Evolutionary conservation across 2,797 vertebrate species (phyloP), one percentile per base, ranked within the genome.

Genomic region (Tiaroga cobitis): DNA sequence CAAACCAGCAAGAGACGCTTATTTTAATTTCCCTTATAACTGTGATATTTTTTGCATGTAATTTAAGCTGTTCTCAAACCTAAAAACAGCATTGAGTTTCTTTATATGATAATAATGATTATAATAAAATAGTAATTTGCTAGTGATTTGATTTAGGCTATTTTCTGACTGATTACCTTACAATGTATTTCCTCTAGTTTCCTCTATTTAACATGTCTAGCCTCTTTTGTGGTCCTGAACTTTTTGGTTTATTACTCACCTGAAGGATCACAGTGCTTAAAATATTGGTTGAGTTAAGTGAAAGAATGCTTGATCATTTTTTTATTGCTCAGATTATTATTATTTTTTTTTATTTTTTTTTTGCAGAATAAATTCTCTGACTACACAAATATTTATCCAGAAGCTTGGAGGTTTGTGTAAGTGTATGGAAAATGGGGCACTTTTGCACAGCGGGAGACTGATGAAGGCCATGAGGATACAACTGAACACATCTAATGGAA

Each of bases 401-500:
- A 56, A 70, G 54, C 76, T 13, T 61, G 8, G 19, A 72, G 21
- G 61, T 34, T 26, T 63, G 24, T 59, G 49, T 15, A 21, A 4
- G 43, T 41, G 51, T 73, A 49, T 51, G 34, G 68, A 80, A 81
- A 56, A 46, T 81, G 29, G n/a, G 9, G 10, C 76, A 59, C 41
- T 49, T 77, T 67, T 43, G 74, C 63, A 80, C 73, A 59, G 43
- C 56, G 78, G 82, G 85, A 67, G 86, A 89, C 51, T 91, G 86
- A 90, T 87, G 82, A 85, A 91, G 85, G 86, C 70, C 87, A 91
- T 82, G 93, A 82, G 93, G 29, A 63, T 86, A 81, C 82, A 82
- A 77, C 81, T 87, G 74, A 90, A 89, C 87, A 90, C 91, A 82
- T 92, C 93, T 92, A 87, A 95, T 95, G 94, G 95, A 91, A 94